Evolutionary conservation across 2,113 vertebrate species (phyloP), one percentile per base, ranked within the genome.

Genomic region (Cnemophilus loriae): DNA sequence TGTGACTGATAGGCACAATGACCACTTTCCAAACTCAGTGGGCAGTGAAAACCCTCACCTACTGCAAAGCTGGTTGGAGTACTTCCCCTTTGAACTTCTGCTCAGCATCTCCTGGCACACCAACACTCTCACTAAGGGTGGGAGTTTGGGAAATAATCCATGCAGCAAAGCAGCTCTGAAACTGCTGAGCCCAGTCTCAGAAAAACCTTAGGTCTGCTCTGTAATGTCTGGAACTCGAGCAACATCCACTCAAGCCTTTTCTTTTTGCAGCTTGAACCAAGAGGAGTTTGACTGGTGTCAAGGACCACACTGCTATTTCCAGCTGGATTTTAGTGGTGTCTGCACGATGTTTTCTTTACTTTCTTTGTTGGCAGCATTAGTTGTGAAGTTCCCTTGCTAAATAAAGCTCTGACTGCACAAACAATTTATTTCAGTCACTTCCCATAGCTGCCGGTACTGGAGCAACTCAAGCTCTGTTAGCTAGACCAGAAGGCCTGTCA

Each of bases 371-470:
- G 88, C 71, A 86, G 76, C 80, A 75, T 82, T 92, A 88, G 82
- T 59, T 92, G 68, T 70, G 60, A 94, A 75, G 77, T 91, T 86
- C 80, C 87, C 59, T 84, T 70, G 86, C 92, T 95, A 93, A 93
- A 91, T 93, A 96, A 92, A 94, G 69, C 87, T 89, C 87, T 85
- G 68, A 52, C 82, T 87, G 84, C 87, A 95, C 87, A 71, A 87
- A 94, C 75, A 77, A 94, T 91, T 94, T 95, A 89, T 96, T 94
- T 95, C 90, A 94, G 80, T 92, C 93, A 96, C 83, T 96, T 96
- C 76, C 71, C 76, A 87, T 92, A 70, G 64, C 88, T 93, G 88
- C 73, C 0, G 0, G 53, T 93, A 47, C 60, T 35, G 39, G 56
- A 90, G 95, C 76, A 75, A 41, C 73, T 93, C 86, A 59, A 60